phyloP scores from a whole-genome alignment of 2,797 vertebrate genomes.

The Hozukius guyotensis region DNA sequence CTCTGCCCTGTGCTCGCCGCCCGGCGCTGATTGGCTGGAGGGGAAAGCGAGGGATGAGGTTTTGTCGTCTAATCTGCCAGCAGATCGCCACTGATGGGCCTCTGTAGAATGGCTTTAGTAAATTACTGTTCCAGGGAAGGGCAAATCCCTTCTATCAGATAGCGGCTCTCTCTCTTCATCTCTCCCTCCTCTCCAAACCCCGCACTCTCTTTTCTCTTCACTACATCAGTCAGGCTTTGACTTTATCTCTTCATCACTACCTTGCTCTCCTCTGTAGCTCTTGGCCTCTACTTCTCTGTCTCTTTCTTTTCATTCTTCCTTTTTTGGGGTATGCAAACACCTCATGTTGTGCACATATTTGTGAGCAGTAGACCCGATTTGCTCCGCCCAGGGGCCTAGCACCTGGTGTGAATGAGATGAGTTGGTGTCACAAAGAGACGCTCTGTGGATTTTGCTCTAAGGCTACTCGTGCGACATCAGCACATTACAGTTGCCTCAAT shows the following conservation, averaged over 20 bases:
- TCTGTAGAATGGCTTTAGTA: slow-evolving; percentile 83
- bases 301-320: too few species aligned
- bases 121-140: slow-evolving; percentile 82
- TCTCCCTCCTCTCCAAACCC: slow-evolving; percentile 57
- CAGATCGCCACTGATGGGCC: slow-evolving; percentile 82
- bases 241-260: slow-evolving; percentile 65
- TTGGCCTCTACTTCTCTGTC: slow-evolving; percentile 11
- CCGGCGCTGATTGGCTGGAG: slow-evolving; percentile 71
- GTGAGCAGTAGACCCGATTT: slow-evolving; percentile 6
- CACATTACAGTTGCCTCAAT: slow-evolving; percentile 3
- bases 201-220: slow-evolving; percentile 57
- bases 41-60: slow-evolving; percentile 72
- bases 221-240: slow-evolving; percentile 59
- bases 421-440: slow-evolving; percentile 27
- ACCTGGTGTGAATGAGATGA: slow-evolving; percentile 42
- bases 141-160: slow-evolving; percentile 83
- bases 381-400: slow-evolving; percentile 3
- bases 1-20: slow-evolving; percentile 48
- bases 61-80: slow-evolving; percentile 80
- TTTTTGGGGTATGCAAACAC: slow-evolving; percentile 18
- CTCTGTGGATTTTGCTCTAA: slow-evolving; percentile 26
- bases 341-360: slow-evolving; percentile 8
- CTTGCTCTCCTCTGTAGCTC: slow-evolving; percentile 19
- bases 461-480: slow-evolving; percentile 31
- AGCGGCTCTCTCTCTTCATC: slow-evolving; percentile 65